These are phyloP conservation scores for Gortyna flavago DNA, from an alignment of 2,888 invertebrate genomes.

Conservation along the genomic window DNA sequence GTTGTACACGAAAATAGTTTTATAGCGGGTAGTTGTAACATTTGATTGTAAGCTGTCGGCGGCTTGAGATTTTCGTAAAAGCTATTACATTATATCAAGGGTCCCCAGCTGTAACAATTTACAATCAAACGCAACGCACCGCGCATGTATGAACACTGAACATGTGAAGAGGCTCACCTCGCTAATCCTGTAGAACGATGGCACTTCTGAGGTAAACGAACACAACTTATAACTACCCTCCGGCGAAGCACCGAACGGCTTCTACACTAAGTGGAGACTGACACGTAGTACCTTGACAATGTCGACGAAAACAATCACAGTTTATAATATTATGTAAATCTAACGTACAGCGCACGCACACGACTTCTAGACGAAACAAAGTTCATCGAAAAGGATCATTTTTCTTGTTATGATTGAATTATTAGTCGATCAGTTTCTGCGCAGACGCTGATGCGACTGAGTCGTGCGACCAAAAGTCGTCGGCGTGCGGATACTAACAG, in stretches of 20 bases:
- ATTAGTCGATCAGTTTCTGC: slow-evolving; percentile 6
- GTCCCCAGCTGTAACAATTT: slow-evolving; percentile 9
- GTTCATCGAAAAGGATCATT: neutral
- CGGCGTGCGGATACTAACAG: slow-evolving; percentile 52
- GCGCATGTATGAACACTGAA: slow-evolving; percentile 30
- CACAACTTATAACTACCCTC: slow-evolving; percentile 80
- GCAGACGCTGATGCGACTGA: slow-evolving; percentile 24
- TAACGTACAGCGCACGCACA: slow-evolving; percentile 44
- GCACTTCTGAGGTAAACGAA: slow-evolving; percentile 87
- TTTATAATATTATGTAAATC: slow-evolving; percentile 70
- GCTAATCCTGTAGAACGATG: slow-evolving; percentile 74
- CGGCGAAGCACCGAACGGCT: slow-evolving; percentile 65
- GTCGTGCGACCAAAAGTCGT: slow-evolving; percentile 43
- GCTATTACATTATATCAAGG: slow-evolving; percentile 14
- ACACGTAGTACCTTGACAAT: slow-evolving; percentile 81
- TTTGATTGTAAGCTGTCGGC: slow-evolving; percentile 28
- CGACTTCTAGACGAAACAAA: slow-evolving; percentile 29
- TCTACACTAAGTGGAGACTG: slow-evolving; percentile 68
- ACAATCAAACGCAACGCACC: slow-evolving; percentile 38
- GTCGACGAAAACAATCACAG: slow-evolving; percentile 84
- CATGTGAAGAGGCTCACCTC: slow-evolving; percentile 56
- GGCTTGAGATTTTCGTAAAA: slow-evolving; percentile 20
- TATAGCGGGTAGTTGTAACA: slow-evolving; percentile 21
- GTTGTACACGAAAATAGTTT: slow-evolving; percentile 41
- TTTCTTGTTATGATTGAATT: neutral